Evolutionary conservation across 2,888 invertebrate species (phyloP).

Genomic region (Thyatira batis): DNA sequence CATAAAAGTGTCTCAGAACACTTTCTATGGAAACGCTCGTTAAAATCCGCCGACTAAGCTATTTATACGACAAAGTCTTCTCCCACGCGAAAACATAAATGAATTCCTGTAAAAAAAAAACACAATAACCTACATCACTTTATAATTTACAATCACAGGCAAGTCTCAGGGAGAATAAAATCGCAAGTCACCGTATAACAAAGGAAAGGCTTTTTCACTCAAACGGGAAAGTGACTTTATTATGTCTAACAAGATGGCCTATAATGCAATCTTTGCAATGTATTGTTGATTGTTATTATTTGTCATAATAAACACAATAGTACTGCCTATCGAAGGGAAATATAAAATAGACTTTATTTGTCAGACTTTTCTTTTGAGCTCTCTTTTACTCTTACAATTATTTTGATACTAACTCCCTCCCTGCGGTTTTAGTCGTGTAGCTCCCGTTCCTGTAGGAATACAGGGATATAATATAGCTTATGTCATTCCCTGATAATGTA

Average conservation of each 20-base stretch:
- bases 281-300: not conserved
- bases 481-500: no score
- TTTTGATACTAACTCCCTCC: no score
- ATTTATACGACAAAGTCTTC: not conserved
- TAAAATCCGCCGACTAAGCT: not conserved
- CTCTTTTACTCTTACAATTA: no score
- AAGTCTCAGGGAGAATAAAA: not conserved
- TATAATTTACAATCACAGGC: not conserved
- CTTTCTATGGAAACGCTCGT: not conserved
- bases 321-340: not conserved
- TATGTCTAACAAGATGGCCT: conserved; percentile 23
- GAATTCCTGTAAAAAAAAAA: not conserved
- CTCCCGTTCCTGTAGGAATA: no score
- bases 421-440: no score
- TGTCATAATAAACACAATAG: not conserved
- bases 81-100: not conserved
- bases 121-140: not conserved
- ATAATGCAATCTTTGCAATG: not conserved
- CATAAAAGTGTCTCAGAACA: no score
- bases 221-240: conserved; percentile 29
- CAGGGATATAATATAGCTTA: no score
- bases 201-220: conserved; percentile 8
- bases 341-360: not conserved
- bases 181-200: conserved; percentile 10
- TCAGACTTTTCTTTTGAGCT: not conserved